Conservation (phyloP, 2,888 invertebrate genomes). For the Hirtodrosophila alboralis region DNA sequence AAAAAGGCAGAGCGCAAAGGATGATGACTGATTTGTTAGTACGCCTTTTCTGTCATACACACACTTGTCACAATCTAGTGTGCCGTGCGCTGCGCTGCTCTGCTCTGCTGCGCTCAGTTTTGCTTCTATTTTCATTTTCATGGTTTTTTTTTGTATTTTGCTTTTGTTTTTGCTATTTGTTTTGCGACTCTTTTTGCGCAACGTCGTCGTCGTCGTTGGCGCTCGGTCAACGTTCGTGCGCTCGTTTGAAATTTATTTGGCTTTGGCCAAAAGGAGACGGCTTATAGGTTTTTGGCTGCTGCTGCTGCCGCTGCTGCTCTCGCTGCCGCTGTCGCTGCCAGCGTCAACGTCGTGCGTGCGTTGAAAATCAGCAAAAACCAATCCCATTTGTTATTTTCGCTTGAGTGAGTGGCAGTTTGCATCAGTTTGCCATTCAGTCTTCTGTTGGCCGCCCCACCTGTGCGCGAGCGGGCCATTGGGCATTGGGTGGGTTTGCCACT, state of each 20-base stretch:
- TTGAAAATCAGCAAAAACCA: slow-evolving; percentile 84
- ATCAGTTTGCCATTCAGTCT: slow-evolving; percentile 80
- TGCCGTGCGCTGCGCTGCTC: slow-evolving; percentile 38
- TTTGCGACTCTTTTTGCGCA: slow-evolving; percentile 61
- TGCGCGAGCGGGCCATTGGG: slow-evolving; percentile 55
- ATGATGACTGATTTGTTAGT: slow-evolving; percentile 84
- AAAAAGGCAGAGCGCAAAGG: slow-evolving; percentile 59
- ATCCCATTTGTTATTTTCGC: slow-evolving; percentile 85
- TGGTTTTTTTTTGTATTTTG: slow-evolving; percentile 31
- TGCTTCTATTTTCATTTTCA: slow-evolving; percentile 23
- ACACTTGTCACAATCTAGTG: slow-evolving; percentile 72
- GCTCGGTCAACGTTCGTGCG: slow-evolving; percentile 55
- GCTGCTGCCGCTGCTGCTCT: slow-evolving; percentile 31
- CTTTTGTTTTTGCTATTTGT: slow-evolving; percentile 57
- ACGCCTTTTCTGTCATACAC: slow-evolving; percentile 84
- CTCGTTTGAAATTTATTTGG: slow-evolving; percentile 83
- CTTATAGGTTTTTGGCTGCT: slow-evolving; percentile 76
- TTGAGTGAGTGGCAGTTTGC: slow-evolving; percentile 84
- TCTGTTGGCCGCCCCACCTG: slow-evolving; percentile 69
- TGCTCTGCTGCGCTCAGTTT: slow-evolving; percentile 45
- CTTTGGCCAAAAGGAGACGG: slow-evolving; percentile 83
- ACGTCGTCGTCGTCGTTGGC: slow-evolving; percentile 49
- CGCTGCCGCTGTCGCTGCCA: slow-evolving; percentile 53
- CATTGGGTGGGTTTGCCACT: slow-evolving; percentile 58
- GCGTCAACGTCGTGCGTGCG: slow-evolving; percentile 58